These are phyloP conservation scores for Campoplex capitator DNA, from an alignment of 2,888 invertebrate genomes.

Conservation along the genomic window DNA sequence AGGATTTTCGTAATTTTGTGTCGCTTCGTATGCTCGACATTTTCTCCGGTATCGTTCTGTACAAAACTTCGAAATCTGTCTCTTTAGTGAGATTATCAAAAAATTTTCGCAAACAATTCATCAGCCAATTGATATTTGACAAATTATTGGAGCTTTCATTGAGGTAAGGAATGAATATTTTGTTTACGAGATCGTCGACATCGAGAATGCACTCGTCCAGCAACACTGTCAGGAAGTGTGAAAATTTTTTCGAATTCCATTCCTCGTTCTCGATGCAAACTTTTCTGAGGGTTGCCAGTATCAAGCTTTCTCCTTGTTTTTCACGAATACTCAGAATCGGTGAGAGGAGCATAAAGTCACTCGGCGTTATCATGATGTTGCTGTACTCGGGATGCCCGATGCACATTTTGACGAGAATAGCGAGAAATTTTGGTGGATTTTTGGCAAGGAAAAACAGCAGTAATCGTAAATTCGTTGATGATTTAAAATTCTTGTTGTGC, in stretches of 20 bases:
- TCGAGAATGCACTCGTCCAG: constrained; percentile 62
- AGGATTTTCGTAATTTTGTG: constrained; percentile 61
- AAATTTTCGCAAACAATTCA: constrained; percentile 69
- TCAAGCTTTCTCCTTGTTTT: constrained; percentile 66
- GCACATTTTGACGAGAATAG: constrained; percentile 75
- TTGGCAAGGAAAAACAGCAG: constrained; percentile 73
- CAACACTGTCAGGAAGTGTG: constrained; percentile 69
- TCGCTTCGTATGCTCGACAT: constrained; percentile 71
- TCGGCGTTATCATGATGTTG: constrained; percentile 74
- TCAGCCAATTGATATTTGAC: constrained; percentile 68
- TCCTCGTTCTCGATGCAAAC: constrained; percentile 71
- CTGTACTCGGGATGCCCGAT: constrained; percentile 75
- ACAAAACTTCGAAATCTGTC: constrained; percentile 57
- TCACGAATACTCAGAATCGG: constrained; percentile 75
- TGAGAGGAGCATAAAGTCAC: constrained; percentile 74
- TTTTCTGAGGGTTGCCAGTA: constrained; percentile 61
- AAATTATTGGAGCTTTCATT: neutral
- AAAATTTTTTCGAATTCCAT: constrained; percentile 75
- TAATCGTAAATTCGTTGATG: constrained; percentile 64
- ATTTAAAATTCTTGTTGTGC: constrained; percentile 64
- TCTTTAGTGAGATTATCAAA: constrained; percentile 52
- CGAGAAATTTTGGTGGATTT: constrained; percentile 75
- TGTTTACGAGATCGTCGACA: constrained; percentile 75
- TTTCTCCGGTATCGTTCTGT: constrained; percentile 66
- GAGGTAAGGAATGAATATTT: constrained; percentile 76